Base-by-base conservation (phyloP, 1,140 invertebrate species). In the Papilio dardanus region DNA sequence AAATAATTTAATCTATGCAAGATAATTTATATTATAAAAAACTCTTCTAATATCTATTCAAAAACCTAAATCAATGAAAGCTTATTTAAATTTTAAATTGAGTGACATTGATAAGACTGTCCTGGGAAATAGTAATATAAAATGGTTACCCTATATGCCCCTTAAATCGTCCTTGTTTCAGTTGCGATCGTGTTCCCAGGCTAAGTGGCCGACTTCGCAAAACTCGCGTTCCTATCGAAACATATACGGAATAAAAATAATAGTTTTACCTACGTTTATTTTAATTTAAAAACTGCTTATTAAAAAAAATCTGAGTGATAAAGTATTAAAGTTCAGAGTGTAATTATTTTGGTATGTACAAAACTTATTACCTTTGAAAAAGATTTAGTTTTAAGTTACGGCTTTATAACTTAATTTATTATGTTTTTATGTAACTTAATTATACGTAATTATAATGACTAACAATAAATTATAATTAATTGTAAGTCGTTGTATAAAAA, bases 121-220 rank as follows among this genome's bases (percentile, higher is more conserved):
- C 54, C 54, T 62, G 24, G 24, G n/a, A n/a, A 16, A 16, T 62
- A 62, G 12, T 30, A 62, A 28, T 28, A 16, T 30, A 16, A 16
- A 62, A 14, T 62, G 54, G 54, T 28, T 12, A 14, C 54, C 54
- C 24, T 0, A 28, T 14, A 12, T 14, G 21, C 30, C 24, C 54
- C 54, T 62, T 62, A n/a, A n/a, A 14, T 12, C 54, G 54, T 62
- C 3, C 54, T 14, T 28, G 54, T 62, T 62, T 62, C 54, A 62
- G 54, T 62, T 2, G 54, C 24, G 54, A 28, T 62, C 54, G 54
- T 14, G 54, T 62, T 62, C 54, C 54, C 21, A 10, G 24, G 24
- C 54, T 62, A 62, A 62, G 24, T 28, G 54, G 54, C 24, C 54
- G 54, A 6, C 12, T 62, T 14, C 54, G 24, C 24, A 12, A 54